Percentiles rank a stretch among this genome's conserved stretches.
These are phyloP conservation scores for Parasteatoda tepidariorum DNA, from an alignment of 1,140 invertebrate species.

Conservation along the genomic window DNA sequence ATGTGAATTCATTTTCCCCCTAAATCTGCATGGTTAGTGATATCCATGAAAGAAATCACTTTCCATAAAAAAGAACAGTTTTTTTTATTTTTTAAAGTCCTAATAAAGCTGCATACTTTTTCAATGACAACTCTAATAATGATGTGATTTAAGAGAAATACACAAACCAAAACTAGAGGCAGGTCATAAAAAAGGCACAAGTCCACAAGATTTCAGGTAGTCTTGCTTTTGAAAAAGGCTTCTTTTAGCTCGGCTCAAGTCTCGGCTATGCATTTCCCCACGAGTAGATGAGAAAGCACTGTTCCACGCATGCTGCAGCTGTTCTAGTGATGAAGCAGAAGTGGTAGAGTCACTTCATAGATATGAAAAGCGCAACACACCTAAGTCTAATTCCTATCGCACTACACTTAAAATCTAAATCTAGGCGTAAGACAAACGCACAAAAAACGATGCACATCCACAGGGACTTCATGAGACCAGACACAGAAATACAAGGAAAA, in stretches of 20 bases:
- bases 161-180: constrained; percentile 37
- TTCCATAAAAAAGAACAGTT: not conserved
- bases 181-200: constrained; percentile 59
- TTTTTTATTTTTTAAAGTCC: not conserved
- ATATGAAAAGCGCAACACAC: not conserved
- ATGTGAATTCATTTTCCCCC: not conserved
- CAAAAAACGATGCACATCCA: constrained; percentile 16
- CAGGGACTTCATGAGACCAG: constrained; percentile 15
- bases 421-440: constrained; percentile 36
- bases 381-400: constrained; percentile 16
- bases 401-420: constrained; percentile 53
- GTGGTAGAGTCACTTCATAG: not conserved
- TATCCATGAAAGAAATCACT: not conserved
- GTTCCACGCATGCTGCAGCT: not conserved
- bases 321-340: not conserved
- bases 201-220: constrained; percentile 43
- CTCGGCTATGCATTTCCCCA: not conserved
- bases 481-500: not conserved
- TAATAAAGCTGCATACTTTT: not conserved
- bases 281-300: not conserved
- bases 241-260: not conserved
- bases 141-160: not conserved
- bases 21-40: not conserved
- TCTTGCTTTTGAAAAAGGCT: constrained; percentile 26
- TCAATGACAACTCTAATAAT: constrained; percentile 1